Conservation (phyloP, 2,797 vertebrate genomes). For the Echiichthys vipera region DNA sequence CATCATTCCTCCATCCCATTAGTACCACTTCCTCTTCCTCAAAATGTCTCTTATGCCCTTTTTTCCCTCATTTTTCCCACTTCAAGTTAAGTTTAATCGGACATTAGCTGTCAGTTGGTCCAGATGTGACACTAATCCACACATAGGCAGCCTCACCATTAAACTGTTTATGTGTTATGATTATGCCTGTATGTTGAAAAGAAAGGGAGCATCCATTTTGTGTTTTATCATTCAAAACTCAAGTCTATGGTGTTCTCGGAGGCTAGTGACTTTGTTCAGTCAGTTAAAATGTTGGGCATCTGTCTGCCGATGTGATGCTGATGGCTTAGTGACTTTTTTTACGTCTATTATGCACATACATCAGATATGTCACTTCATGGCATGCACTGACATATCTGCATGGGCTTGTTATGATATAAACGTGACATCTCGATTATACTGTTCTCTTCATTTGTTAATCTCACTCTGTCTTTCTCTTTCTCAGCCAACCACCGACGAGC, state of each 20-base stretch:
- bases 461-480: conserved; percentile 41
- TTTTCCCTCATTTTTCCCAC: neutral
- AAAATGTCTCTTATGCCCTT: neutral
- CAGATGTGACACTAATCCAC: conserved; percentile 49
- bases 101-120: conserved; percentile 41
- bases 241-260: neutral
- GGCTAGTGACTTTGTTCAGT: neutral
- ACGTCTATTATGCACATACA: conserved; percentile 21
- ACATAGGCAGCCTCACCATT: conserved; percentile 5
- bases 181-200: conserved; percentile 12
- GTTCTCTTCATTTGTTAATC: neutral
- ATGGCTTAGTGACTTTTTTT: conserved; percentile 5
- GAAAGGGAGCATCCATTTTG: conserved; percentile 15
- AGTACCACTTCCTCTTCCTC: neutral
- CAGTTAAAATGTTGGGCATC: neutral
- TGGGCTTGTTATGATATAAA: neutral
- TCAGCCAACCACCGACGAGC: conserved; percentile 90
- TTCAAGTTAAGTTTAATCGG: conserved; percentile 45
- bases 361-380: conserved; percentile 35
- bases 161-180: neutral
- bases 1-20: conserved; percentile 25
- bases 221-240: conserved; percentile 18
- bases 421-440: neutral
- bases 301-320: conserved; percentile 3
- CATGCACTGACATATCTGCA: conserved; percentile 43